These are phyloP conservation scores for Symphodus melops DNA, from an alignment of 2,113 vertebrate genomes.

Conservation along the genomic window DNA sequence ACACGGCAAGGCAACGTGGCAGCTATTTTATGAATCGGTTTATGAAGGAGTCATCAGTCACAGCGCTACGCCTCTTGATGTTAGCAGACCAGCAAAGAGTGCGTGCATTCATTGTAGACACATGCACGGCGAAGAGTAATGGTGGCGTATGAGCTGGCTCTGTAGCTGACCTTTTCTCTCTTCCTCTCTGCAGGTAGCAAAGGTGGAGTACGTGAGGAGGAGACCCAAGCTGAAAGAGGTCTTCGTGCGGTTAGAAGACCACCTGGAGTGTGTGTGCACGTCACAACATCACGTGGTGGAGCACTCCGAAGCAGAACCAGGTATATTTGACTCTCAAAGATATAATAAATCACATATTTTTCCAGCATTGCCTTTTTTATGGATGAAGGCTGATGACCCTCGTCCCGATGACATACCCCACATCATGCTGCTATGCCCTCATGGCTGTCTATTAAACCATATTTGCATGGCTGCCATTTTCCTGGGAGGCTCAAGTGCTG, in stretches of 20 bases:
- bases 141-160: slow-evolving; percentile 3
- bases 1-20: slow-evolving; percentile 11
- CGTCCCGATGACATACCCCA: slow-evolving; percentile 8
- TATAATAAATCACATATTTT: not conserved
- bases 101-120: slow-evolving; percentile 29
- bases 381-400: not conserved
- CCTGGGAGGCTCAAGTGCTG: not conserved
- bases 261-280: slow-evolving; percentile 94
- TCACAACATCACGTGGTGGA: slow-evolving; percentile 89
- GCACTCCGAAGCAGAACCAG: slow-evolving; percentile 92
- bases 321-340: slow-evolving; percentile 72
- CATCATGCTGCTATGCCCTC: slow-evolving; percentile 24
- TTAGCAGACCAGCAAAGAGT: slow-evolving; percentile 13
- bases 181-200: slow-evolving; percentile 89
- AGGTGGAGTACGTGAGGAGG: slow-evolving; percentile 96
- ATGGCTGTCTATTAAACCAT: slow-evolving; percentile 6
- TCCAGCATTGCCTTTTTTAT: not conserved
- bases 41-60: slow-evolving; percentile 67
- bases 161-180: slow-evolving; percentile 43
- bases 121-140: slow-evolving; percentile 18
- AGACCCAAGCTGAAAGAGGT: slow-evolving; percentile 98
- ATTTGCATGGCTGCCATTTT: not conserved
- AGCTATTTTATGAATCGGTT: slow-evolving; percentile 45
- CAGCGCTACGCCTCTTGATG: slow-evolving; percentile 38
- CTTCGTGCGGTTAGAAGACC: slow-evolving; percentile 96